Base-by-base conservation (phyloP, 2,888 invertebrate genomes). In the Bembecia ichneumoniformis region DNA sequence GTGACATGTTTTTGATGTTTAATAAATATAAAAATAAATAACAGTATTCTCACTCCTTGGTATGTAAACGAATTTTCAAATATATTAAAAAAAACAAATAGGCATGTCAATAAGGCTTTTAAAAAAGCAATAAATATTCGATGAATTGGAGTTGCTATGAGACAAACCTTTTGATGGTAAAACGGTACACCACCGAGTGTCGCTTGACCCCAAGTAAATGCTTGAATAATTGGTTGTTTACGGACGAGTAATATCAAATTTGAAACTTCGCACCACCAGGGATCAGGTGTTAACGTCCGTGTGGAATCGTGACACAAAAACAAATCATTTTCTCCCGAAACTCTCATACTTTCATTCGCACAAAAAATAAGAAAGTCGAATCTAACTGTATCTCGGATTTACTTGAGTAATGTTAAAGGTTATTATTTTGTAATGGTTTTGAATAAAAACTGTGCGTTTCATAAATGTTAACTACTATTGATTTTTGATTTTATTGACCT, bases 281-380 rank as follows among this genome's bases (percentile, higher is more conserved):
- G 81, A 74, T 82, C 82, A 81, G 71, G 68, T 80, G 83, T 81
- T 79, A 83, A 83, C 57, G 68, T 62, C 82, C 81, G 69, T 81
- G 68, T 59, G 66, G 61, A 70, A 68, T 79, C 78, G 83, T 81
- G 77, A 74, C 68, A 59, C 66, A 71, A 67, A 55, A 53, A 49
- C 53, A 48, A 52, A 55, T 50, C 20, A 48, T 48, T 52, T 51
- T 51, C 46, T 49, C 47, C 49, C 40, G 56, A 46, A 55, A 56
- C 51, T 49, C 50, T 47, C 49, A 49, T 52, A 61, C 65, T 67
- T 66, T 67, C 65, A 66, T 66, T 67, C 59, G 43, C 58, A 50
- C 56, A 58, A 63, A 40, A 40, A 40, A 40, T 60, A 65, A 57
- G 62, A 67, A 66, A 66, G 62, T 57, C 51, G 51, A n/a, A 40